A percentile compares a stretch with the other conserved stretches of the same genome.
These are phyloP conservation scores for Hipposideros larvatus DNA, from an alignment of 2,797 vertebrate species.

Conservation along the genomic window DNA sequence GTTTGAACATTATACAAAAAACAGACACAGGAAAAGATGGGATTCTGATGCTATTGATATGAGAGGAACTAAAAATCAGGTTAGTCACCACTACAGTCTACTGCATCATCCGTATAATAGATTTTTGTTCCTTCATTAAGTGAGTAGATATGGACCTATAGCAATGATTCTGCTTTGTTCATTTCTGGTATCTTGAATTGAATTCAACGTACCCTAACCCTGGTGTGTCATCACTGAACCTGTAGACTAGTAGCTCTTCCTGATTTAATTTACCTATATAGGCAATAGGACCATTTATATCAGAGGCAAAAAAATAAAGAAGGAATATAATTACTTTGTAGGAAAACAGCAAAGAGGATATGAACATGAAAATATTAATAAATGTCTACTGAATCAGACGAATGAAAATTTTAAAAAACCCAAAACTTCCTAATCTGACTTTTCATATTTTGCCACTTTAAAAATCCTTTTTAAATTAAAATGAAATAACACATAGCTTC, in stretches of 20 bases:
- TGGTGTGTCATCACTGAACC: not conserved
- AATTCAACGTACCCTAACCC: not conserved
- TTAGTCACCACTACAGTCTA: not conserved
- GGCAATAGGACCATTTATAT: not conserved
- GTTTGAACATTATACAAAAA: not conserved
- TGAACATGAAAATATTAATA: not conserved
- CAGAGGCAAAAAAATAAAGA: not conserved
- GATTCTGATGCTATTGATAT: not conserved
- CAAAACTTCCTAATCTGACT: not conserved
- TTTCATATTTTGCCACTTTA: conserved; percentile 3
- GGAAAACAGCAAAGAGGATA: not conserved
- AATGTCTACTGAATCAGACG: not conserved
- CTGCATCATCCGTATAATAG: not conserved
- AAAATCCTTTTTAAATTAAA: not conserved
- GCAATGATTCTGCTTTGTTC: not conserved
- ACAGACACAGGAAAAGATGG: not conserved
- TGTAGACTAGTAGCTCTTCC: not conserved
- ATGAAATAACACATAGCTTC: not conserved
- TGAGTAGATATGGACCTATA: not conserved
- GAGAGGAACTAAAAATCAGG: not conserved
- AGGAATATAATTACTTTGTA: not conserved
- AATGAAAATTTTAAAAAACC: not conserved
- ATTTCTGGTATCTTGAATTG: not conserved
- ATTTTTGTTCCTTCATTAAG: not conserved
- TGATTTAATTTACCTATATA: not conserved